Evolutionary conservation across 2,113 vertebrate species (phyloP), one percentile per base, ranked within the genome.

Genomic region (Oxyura jamaicensis): DNA sequence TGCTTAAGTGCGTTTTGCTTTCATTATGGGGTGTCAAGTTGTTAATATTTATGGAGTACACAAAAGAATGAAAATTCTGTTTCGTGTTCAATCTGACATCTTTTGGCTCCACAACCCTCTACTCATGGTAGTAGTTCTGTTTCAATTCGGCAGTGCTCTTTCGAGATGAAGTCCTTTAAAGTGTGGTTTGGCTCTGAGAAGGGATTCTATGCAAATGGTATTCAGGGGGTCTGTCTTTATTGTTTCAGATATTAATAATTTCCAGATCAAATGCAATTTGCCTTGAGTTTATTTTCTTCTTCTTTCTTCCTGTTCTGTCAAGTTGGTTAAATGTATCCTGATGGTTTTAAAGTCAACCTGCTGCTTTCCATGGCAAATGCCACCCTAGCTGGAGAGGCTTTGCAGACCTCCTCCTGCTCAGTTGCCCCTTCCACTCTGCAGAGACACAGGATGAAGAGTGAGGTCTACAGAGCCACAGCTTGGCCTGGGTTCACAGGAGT

Each of bases 171-270:
- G 93, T 95, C 48, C 93, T 94, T 92, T 62, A 84, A 91, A 96
- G 53, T 83, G 96, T 92, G 96, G 93, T 96, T 97, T 96, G 95
- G 92, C 96, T 95, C 90, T 33, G 77, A 91, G 74, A 86, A 88
- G 50, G 66, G 58, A 58, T 95, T 95, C 90, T 93, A 69, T 86
- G 83, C 92, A 94, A 95, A 95, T 58, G 86, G 83, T 92, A 69
- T 96, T 86, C 77, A 83, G 71, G 89, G 69, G 78, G 67, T 66
- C 67, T 93, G 89, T 42, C 91, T 93, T 96, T 96, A 88, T 96
- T 95, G 86, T 96, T 86, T 96, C 81, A 87, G 92, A 96, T 96
- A 97, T 96, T 97, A 96, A 96, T 94, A 96, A 96, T 96, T 96
- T 97, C 96, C 96, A 97, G 96, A 96, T 92, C 74, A 91, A 93